These are phyloP conservation scores for Brachypodius melanocephalos DNA, from an alignment of 2,113 vertebrate genomes.

Conservation along the genomic window DNA sequence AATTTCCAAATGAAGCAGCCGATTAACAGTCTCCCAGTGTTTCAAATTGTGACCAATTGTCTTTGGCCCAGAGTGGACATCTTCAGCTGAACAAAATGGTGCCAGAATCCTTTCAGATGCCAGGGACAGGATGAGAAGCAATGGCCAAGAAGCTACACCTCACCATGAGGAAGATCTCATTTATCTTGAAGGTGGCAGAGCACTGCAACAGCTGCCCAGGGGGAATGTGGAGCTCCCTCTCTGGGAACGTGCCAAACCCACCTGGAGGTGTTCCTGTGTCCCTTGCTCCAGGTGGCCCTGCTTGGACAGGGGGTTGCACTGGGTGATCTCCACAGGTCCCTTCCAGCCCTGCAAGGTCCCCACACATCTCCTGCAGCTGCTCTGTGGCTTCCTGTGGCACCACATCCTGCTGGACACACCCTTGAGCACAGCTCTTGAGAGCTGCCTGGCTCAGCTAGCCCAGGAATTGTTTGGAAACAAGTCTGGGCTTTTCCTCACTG, in stretches of 20 bases:
- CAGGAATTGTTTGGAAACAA: neutral
- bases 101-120: neutral
- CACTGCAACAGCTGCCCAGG: neutral
- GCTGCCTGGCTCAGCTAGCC: neutral
- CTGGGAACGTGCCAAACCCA: neutral
- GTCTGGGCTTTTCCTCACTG: neutral
- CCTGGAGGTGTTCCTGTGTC: neutral
- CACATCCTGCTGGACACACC: fast-evolving
- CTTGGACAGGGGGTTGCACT: too few species aligned
- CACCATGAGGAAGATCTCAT: neutral
- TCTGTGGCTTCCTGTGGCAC: fast-evolving
- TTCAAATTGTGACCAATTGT: neutral
- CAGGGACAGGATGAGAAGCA: neutral
- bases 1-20: neutral
- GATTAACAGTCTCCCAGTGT: neutral
- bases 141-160: neutral
- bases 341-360: neutral
- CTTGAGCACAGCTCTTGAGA: neutral
- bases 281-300: neutral
- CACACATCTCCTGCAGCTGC: fast-evolving
- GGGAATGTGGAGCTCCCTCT: neutral
- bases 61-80: neutral
- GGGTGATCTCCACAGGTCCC: neutral
- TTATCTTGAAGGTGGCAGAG: neutral
- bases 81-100: neutral